Evolutionary conservation across 2,113 vertebrate genomes (phyloP), one percentile per base, ranked within the genome.

Genomic region (Holacanthus passer): DNA sequence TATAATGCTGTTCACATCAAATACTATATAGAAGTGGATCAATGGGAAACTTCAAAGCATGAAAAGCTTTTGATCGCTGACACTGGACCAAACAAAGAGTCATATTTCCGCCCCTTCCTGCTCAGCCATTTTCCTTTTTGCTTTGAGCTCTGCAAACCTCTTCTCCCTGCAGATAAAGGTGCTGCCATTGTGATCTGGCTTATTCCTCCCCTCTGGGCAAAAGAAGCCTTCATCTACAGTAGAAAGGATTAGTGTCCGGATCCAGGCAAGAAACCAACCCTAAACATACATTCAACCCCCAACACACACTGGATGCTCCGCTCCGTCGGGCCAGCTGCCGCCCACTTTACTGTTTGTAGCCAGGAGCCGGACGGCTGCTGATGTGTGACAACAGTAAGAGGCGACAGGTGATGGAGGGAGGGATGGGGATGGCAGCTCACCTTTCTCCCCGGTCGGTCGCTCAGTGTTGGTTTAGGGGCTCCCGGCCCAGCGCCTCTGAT

Each of bases 361-460:
- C 64, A 59, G 63, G 56, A 77, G 72, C 47, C 60, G 39, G 48
- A 16, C 37, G 72, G 63, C 62, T 74, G 84, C 56, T 89, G 82
- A 75, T 81, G 89, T 85, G 87, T 92, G 86, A 87, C 80, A 7
- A 71, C 72, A 77, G n/a, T 35, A 77, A 88, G 88, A 92, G 92
- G 91, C 90, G 89, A 91, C 72, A 83, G 83, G 83, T 87, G 90
- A 90, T 19, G 52, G 78, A 79, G 72, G 64, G 85, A 80, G 43
- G 82, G 74, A 53, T 0, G 43, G 67, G 66, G 73, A 67, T 67
- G 20, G 31, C 27, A 39, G 82, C 77, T 89, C 77, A 83, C 77
- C 67, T 87, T 88, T 85, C 87, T 65, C 60, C 62, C 39, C 24
- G 74, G 53, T 64, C 59, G 41, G 45, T 82, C 59, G 17, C 19